Conservation (phyloP, 2,113 vertebrate genomes). For the Noctilio leporinus region DNA sequence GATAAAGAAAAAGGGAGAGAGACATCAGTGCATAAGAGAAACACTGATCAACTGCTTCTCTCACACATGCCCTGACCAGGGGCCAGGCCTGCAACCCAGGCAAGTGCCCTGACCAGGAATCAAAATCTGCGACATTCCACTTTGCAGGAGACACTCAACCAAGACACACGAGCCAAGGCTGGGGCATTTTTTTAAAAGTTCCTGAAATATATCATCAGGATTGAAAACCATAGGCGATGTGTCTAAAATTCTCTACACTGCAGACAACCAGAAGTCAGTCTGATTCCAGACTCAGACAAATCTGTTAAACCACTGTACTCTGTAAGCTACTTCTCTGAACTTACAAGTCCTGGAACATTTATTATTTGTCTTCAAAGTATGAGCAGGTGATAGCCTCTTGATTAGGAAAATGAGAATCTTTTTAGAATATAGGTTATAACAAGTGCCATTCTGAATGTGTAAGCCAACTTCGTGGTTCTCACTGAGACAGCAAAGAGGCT, state of each 20-base stretch:
- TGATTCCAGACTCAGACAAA: not conserved
- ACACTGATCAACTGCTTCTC: no score
- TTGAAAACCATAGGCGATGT: not conserved
- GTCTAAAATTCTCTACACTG: not conserved
- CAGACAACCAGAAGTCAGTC: not conserved
- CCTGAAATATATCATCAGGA: not conserved
- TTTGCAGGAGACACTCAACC: no score
- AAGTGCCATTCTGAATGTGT: not conserved
- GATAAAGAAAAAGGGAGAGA: no score
- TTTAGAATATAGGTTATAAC: conserved; percentile 19
- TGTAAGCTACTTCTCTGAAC: conserved; percentile 11
- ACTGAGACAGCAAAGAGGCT: not conserved
- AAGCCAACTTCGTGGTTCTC: not conserved
- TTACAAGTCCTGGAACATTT: not conserved
- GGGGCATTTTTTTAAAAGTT: not conserved
- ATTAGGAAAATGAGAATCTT: not conserved
- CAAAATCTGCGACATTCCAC: no score
- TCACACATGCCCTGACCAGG: no score
- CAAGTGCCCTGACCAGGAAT: no score
- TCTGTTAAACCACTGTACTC: not conserved
- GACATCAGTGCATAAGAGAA: no score
- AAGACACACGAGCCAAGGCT: not conserved
- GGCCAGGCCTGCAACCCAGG: no score
- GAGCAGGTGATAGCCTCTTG: conserved; percentile 1
- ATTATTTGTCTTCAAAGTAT: conserved; percentile 5